phyloP scores from a whole-genome alignment of 2,888 invertebrate species.

The Pomacea canaliculata region DNA sequence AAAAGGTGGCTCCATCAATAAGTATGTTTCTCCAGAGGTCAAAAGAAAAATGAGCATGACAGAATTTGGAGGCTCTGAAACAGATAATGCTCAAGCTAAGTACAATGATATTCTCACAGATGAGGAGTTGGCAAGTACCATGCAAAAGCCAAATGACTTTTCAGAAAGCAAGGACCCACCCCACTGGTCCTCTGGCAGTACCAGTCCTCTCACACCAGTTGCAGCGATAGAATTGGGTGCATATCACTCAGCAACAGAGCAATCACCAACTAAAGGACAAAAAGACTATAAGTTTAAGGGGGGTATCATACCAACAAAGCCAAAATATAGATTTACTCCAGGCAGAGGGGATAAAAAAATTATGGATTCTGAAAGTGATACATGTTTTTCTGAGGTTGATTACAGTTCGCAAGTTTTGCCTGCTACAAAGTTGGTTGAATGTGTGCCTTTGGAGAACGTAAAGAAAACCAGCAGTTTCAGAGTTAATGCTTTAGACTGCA shows the following conservation, averaged over 20 bases:
- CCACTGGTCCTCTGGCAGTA: not conserved
- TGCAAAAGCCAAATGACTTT: not conserved
- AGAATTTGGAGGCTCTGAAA: not conserved
- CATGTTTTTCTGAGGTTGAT: not conserved
- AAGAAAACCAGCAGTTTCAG: not conserved
- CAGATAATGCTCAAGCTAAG: not conserved
- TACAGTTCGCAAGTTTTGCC: not conserved
- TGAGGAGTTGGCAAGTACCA: not conserved
- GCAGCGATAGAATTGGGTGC: not conserved
- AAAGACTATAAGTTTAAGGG: not conserved
- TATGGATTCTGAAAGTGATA: not conserved
- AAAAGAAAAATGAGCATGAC: not conserved
- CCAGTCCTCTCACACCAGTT: not conserved
- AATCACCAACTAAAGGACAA: not conserved
- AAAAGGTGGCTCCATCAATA: not conserved
- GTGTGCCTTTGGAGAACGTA: not conserved
- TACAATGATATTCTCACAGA: not conserved
- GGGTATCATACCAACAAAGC: not conserved
- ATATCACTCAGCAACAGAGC: not conserved
- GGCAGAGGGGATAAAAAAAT: not conserved
- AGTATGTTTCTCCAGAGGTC: conserved; percentile 3
- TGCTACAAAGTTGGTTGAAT: not conserved
- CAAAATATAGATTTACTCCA: not conserved
- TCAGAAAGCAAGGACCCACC: not conserved
- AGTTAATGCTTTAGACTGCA: too few species aligned